Conservation (phyloP, 2,113 vertebrate genomes). For the Pedionomus torquatus region DNA sequence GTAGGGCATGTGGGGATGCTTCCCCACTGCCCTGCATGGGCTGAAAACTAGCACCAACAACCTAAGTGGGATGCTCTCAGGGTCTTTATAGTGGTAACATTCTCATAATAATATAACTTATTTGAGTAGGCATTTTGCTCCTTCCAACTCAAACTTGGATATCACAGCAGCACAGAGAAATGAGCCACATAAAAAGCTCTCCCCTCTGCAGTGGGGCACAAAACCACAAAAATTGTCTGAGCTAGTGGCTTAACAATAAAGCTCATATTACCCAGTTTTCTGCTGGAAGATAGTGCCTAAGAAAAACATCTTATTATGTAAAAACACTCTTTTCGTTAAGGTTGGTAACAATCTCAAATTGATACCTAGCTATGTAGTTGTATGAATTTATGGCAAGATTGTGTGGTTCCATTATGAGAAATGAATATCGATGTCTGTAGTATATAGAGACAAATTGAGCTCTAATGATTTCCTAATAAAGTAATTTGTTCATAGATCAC, state of each 20-base stretch:
- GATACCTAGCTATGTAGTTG: conserved; percentile 23
- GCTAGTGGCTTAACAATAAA: background rate
- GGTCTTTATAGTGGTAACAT: background rate
- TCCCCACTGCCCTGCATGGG: background rate
- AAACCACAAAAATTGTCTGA: background rate
- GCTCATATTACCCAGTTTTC: background rate
- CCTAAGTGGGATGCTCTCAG: background rate
- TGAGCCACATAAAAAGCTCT: background rate
- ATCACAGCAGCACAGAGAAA: background rate
- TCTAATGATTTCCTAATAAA: conserved; percentile 83
- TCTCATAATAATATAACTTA: background rate
- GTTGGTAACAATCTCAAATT: conserved; percentile 23
- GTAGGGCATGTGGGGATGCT: background rate
- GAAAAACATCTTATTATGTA: background rate
- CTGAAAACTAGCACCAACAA: background rate
- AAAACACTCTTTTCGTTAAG: background rate
- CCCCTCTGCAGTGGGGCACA: background rate
- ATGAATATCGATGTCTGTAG: conserved; percentile 75
- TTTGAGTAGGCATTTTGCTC: background rate
- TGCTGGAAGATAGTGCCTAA: background rate
- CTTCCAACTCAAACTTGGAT: background rate
- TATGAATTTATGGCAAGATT: conserved; percentile 56
- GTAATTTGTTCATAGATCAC: conserved; percentile 80
- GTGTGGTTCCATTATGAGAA: conserved; percentile 65
- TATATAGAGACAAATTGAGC: conserved; percentile 75